Evolutionary conservation across 2,113 vertebrate genomes (phyloP), one percentile per base, ranked within the genome.

Genomic region (Triplophysa siluroides): DNA sequence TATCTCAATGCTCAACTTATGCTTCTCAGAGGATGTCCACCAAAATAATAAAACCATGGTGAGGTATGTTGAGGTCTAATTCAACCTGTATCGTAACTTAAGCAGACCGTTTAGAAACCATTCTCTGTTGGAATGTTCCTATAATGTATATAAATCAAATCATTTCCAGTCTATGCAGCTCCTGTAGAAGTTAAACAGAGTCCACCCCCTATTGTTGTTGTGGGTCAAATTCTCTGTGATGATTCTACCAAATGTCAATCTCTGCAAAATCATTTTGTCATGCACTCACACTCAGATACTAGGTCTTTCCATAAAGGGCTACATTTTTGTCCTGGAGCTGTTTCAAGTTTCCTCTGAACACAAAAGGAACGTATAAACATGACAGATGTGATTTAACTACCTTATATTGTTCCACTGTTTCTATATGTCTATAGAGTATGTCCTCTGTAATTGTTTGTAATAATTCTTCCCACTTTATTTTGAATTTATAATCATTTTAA

Each of bases 261-360:
- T 71, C 78, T 60, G 26, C 43, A 62, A 43, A 78, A 72, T 61
- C 2, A 8, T 62, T 72, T 80, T 83, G 60, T 80, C 78, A 83
- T 10, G 67, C 50, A 78, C 60, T 16, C 21, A 26, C 23, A 56
- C 1, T 33, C 10, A 23, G 38, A 72, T 58, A 77, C 61, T n/a
- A 73, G 43, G 29, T 4, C 68, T 73, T 83, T 80, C 78, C 54
- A 62, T 1, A 24, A 60, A 61, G 62, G 67, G 2, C 45, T 43
- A 73, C 8, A 78, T 62, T 80, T 64, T 75, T 85, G 33, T 80
- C 64, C 75, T 78, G 68, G n/a, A 71, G 21, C 56, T 60, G 29
- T 75, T 24, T 60, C 23, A 56, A 38, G 38, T 29, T 71, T 80
- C 2, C 50, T 23, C 47, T 64, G 9, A 62, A 29, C 52, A 79